Conservation (phyloP, 2,797 vertebrate species). For the Mionectes olivaceus region DNA sequence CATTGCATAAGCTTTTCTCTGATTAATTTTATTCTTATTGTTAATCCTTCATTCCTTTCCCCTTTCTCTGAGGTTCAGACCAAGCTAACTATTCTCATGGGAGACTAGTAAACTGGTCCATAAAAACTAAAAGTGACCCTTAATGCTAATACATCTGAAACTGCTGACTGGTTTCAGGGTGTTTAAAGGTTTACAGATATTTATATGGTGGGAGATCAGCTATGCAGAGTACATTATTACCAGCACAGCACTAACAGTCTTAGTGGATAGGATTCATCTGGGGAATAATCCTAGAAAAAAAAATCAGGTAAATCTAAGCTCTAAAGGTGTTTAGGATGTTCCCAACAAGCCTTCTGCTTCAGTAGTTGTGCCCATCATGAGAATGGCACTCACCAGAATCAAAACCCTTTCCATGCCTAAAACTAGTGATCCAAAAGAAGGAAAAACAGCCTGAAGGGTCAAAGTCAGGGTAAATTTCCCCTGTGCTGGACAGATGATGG, state of each 20-base stretch:
- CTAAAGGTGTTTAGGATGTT: background rate
- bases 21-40: background rate
- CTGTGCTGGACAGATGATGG: background rate
- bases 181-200: background rate
- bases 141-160: background rate
- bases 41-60: background rate
- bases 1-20: background rate
- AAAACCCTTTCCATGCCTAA: background rate
- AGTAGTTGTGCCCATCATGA: background rate
- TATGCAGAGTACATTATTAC: background rate
- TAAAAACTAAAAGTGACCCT: background rate
- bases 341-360: background rate
- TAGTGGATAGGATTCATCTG: background rate
- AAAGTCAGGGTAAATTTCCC: background rate
- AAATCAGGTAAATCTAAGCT: background rate
- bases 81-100: background rate
- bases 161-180: background rate
- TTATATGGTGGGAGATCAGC: background rate
- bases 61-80: background rate
- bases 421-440: background rate
- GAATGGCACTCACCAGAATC: background rate
- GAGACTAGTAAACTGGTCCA: background rate
- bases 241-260: background rate
- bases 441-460: background rate
- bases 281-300: background rate